A percentile compares a stretch with the other conserved stretches of the same genome.
Evolutionary conservation across 2,113 vertebrate genomes (phyloP).

Genomic region (Microcebus ravelobensis): DNA sequence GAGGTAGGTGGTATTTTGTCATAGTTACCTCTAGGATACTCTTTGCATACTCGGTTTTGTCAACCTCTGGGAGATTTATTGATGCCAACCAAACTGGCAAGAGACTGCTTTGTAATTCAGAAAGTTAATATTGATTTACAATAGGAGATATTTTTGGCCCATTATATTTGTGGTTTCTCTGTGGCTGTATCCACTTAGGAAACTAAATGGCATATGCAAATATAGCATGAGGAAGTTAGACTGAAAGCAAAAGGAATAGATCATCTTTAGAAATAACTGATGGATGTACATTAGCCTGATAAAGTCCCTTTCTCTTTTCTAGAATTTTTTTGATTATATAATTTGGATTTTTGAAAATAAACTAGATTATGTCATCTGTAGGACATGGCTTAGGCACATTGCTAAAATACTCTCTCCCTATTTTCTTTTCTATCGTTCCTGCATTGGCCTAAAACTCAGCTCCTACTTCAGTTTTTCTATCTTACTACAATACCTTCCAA

Average conservation of each 20-base stretch:
- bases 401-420: neutral
- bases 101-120: neutral
- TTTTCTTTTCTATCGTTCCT: neutral
- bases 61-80: neutral
- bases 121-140: neutral
- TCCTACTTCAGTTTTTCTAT: slow-evolving; percentile 8
- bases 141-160: neutral
- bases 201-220: neutral
- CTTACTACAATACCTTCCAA: neutral
- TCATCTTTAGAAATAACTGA: neutral
- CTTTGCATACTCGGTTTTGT: neutral
- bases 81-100: neutral
- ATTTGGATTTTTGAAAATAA: neutral
- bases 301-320: neutral
- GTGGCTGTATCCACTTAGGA: neutral
- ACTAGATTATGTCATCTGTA: neutral
- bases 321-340: neutral
- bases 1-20: neutral
- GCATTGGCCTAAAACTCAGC: neutral
- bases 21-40: neutral
- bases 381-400: neutral
- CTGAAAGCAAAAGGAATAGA: neutral
- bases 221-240: neutral
- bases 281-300: neutral
- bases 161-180: neutral